Percentiles rank a stretch among this genome's conserved stretches.
Evolutionary conservation across 2,113 vertebrate genomes (phyloP).

Genomic region (Gavialis gangeticus): DNA sequence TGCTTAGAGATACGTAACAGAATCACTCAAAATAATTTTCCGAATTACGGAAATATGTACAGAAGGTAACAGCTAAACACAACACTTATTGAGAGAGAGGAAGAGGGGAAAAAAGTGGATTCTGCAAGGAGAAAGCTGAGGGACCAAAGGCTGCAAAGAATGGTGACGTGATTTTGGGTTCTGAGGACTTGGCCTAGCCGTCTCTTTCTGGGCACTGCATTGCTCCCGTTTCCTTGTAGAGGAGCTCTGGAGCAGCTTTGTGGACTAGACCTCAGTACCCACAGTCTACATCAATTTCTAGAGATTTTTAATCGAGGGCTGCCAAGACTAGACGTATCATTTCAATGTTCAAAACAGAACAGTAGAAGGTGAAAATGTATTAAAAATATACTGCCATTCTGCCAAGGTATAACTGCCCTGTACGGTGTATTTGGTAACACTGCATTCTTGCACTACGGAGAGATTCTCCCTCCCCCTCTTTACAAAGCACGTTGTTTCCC

Average conservation of each 20-base stretch:
- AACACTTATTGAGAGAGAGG: background rate
- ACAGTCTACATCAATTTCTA: background rate
- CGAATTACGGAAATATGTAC: background rate
- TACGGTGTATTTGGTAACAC: background rate
- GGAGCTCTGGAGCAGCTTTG: background rate
- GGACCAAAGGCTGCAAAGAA: background rate
- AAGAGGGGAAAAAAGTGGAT: background rate
- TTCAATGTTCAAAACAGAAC: background rate
- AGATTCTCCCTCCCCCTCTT: background rate
- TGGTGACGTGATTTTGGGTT: background rate
- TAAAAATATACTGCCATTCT: too few species aligned
- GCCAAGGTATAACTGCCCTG: background rate
- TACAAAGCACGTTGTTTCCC: background rate
- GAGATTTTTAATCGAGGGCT: background rate
- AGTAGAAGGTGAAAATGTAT: background rate
- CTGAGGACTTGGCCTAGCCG: background rate
- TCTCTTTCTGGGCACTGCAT: background rate
- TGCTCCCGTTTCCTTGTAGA: background rate
- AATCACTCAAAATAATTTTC: background rate
- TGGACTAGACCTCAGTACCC: background rate
- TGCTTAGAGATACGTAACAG: background rate
- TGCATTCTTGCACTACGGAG: conserved; percentile 7
- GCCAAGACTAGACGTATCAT: background rate
- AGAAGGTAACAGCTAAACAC: too few species aligned
- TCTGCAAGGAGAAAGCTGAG: background rate